Conservation (phyloP, 2,888 invertebrate species). For the Trachelus tabidus region DNA sequence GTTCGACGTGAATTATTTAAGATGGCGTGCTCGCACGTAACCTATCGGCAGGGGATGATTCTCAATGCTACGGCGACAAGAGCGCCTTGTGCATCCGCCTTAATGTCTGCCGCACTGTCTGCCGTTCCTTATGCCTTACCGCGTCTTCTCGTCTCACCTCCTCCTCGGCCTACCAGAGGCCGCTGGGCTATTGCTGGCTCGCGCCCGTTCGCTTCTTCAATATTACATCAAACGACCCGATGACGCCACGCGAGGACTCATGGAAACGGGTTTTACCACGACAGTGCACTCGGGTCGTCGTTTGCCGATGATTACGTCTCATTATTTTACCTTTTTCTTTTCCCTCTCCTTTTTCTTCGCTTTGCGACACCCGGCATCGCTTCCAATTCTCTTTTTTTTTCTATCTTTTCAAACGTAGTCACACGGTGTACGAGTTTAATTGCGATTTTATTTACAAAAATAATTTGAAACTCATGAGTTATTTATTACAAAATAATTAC, state of each 20-base stretch:
- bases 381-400: background rate
- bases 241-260: background rate
- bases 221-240: conserved; percentile 36
- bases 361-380: background rate
- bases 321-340: background rate
- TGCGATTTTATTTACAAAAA: background rate
- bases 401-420: background rate
- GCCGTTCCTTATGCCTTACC: background rate
- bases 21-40: conserved; percentile 47
- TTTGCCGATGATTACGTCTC: background rate
- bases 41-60: background rate
- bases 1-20: conserved; percentile 58
- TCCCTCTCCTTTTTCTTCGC: background rate
- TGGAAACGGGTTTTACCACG: background rate
- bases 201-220: conserved; percentile 10
- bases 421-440: background rate
- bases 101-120: background rate
- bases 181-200: background rate
- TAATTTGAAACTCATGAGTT: too few species aligned
- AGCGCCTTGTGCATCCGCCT: background rate
- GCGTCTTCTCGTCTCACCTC: background rate
- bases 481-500: too few species aligned
- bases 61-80: background rate
- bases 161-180: background rate
- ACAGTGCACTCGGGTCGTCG: background rate